A percentile compares a stretch with the other conserved stretches of the same genome.
Conservation (phyloP, 2,888 invertebrate genomes). For the Amitus sp. region DNA sequence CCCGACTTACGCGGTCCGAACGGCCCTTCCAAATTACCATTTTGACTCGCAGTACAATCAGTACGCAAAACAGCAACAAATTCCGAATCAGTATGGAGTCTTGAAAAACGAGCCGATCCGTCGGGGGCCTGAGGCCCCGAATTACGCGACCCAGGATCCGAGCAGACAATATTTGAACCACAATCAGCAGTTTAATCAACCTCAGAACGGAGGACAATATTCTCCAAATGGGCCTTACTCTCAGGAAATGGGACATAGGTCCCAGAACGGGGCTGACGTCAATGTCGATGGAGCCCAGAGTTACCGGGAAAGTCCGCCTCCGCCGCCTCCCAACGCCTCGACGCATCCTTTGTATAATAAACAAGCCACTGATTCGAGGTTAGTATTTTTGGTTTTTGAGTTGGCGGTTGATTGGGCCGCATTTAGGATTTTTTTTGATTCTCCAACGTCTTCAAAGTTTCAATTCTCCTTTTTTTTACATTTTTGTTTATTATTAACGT, state of each 20-base stretch:
- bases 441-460: not conserved
- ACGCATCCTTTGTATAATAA: conserved; percentile 75
- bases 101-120: conserved; percentile 47
- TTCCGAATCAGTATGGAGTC: conserved; percentile 46
- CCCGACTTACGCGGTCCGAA: conserved; percentile 44
- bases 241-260: conserved; percentile 41
- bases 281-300: conserved; percentile 51
- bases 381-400: too few relatives aligned
- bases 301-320: conserved; percentile 67
- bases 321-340: conserved; percentile 76
- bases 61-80: conserved; percentile 49
- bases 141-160: conserved; percentile 44
- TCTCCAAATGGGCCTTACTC: conserved; percentile 51
- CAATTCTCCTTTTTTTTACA: not conserved
- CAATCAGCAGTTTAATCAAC: conserved; percentile 38
- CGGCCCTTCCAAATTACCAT: conserved; percentile 46
- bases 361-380: conserved; percentile 57
- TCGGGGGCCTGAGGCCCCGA: conserved; percentile 23
- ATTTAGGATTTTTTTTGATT: too few relatives aligned
- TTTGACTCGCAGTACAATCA: conserved; percentile 54
- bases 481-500: too few relatives aligned
- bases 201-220: conserved; percentile 40
- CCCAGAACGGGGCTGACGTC: conserved; percentile 46
- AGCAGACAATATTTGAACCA: conserved; percentile 46
- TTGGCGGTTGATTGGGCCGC: too few relatives aligned